A percentile compares a stretch with the other conserved stretches of the same genome.
Evolutionary conservation across 2,888 invertebrate genomes (phyloP).

Genomic region (Melanostoma scalare): DNA sequence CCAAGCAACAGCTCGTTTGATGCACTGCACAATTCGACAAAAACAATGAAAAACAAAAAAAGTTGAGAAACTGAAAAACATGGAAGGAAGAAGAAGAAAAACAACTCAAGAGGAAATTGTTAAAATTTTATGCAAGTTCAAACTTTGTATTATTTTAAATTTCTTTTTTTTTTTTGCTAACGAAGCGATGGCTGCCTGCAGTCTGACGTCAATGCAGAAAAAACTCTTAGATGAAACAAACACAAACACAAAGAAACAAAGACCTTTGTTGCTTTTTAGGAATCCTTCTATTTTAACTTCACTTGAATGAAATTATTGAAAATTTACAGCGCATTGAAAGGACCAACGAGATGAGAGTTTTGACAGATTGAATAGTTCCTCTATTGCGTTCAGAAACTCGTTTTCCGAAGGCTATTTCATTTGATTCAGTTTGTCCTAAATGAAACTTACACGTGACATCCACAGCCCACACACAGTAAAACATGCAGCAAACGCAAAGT

Average conservation of each 20-base stretch:
- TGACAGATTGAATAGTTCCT: background rate
- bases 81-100: background rate
- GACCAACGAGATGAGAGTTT: background rate
- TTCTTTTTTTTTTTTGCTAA: background rate
- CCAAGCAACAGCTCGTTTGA: constrained; percentile 8
- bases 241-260: constrained; percentile 1
- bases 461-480: background rate
- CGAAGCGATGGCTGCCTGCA: constrained; percentile 6
- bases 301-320: constrained; percentile 56
- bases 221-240: background rate
- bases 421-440: background rate
- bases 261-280: background rate
- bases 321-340: constrained; percentile 16
- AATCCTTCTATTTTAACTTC: constrained; percentile 20
- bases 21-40: background rate
- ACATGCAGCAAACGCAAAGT: constrained; percentile 29
- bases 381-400: too few species aligned
- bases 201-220: constrained; percentile 24
- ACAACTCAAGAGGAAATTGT: constrained; percentile 64
- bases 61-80: background rate
- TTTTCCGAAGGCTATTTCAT: too few species aligned
- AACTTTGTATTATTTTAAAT: constrained; percentile 40
- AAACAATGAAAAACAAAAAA: constrained; percentile 1
- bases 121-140: constrained; percentile 67
- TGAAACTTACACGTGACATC: background rate